A percentile compares a stretch with the other conserved stretches of the same genome.
Evolutionary conservation across 2,113 vertebrate species (phyloP).

Genomic region (Erpornis zantholeuca): DNA sequence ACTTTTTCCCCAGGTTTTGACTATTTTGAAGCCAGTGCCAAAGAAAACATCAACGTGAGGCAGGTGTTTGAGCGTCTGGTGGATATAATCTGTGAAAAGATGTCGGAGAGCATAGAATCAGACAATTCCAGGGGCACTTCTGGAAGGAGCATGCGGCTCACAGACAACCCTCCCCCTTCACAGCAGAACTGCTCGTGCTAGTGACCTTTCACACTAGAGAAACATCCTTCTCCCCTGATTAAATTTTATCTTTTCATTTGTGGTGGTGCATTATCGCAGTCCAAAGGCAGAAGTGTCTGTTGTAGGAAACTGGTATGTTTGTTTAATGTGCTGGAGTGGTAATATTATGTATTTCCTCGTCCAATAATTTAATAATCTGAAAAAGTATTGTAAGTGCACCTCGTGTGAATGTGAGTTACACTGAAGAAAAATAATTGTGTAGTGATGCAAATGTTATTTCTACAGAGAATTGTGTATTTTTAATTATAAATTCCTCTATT

Average conservation of each 20-base stretch:
- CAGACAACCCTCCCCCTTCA: constrained; percentile 83
- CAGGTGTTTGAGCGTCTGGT: constrained; percentile 96
- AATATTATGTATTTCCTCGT: background rate
- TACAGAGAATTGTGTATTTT: background rate
- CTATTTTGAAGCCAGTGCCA: constrained; percentile 96
- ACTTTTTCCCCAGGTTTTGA: constrained; percentile 84
- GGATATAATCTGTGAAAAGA: constrained; percentile 97
- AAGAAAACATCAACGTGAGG: constrained; percentile 96
- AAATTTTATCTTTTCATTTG: background rate
- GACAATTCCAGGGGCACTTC: constrained; percentile 80
- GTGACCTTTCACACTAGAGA: background rate
- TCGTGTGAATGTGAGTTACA: constrained; percentile 11
- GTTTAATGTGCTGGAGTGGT: constrained; percentile 28
- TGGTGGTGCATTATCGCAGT: background rate
- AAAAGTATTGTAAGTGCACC: background rate
- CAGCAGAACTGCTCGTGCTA: constrained; percentile 95
- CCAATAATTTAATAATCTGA: background rate
- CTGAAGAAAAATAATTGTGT: background rate
- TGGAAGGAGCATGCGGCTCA: constrained; percentile 85
- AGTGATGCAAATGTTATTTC: background rate
- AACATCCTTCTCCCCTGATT: background rate
- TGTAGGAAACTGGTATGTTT: constrained; percentile 15
- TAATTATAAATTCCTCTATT: background rate
- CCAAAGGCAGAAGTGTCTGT: constrained; percentile 28
- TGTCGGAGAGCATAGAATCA: constrained; percentile 91